These are phyloP conservation scores for Bombus consobrinus DNA, from an alignment of 1,140 invertebrate species.

Conservation along the genomic window DNA sequence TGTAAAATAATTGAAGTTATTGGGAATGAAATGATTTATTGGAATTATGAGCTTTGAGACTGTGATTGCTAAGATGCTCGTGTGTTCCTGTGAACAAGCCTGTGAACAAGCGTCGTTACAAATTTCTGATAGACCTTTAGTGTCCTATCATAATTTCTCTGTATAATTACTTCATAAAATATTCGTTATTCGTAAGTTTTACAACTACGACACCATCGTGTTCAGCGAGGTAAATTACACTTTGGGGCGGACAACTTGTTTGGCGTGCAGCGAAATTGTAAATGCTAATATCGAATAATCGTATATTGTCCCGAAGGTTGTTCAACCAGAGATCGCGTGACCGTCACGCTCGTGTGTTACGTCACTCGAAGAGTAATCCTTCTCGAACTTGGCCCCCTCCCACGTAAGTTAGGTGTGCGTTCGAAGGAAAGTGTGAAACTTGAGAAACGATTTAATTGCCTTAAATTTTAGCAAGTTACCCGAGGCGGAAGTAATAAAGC, in stretches of 20 bases:
- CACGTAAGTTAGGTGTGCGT: neutral
- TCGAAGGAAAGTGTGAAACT: neutral
- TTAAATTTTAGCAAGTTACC: neutral
- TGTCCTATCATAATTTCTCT: neutral
- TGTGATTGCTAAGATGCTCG: too few species aligned
- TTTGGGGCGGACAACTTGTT: conserved; percentile 4
- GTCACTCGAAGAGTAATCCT: conserved; percentile 36
- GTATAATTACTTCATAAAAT: neutral
- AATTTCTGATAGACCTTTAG: neutral
- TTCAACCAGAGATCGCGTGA: conserved; percentile 56
- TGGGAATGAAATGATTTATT: too few species aligned
- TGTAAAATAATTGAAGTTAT: too few species aligned
- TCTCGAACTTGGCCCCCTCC: neutral
- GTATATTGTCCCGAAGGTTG: conserved; percentile 49
- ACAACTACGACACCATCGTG: neutral
- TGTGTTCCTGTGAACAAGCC: neutral
- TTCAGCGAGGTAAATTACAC: conserved; percentile 20
- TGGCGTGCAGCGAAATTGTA: conserved; percentile 62
- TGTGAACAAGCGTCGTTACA: neutral
- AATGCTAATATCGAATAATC: conserved; percentile 58
- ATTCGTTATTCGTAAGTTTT: neutral
- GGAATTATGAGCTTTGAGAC: too few species aligned
- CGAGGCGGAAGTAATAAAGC: neutral
- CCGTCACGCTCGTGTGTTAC: conserved; percentile 6
- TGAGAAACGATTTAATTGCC: neutral